Evolutionary conservation across 2,888 invertebrate genomes (phyloP), one percentile per base, ranked within the genome.

Genomic region (Cryptocephalus moraei): DNA sequence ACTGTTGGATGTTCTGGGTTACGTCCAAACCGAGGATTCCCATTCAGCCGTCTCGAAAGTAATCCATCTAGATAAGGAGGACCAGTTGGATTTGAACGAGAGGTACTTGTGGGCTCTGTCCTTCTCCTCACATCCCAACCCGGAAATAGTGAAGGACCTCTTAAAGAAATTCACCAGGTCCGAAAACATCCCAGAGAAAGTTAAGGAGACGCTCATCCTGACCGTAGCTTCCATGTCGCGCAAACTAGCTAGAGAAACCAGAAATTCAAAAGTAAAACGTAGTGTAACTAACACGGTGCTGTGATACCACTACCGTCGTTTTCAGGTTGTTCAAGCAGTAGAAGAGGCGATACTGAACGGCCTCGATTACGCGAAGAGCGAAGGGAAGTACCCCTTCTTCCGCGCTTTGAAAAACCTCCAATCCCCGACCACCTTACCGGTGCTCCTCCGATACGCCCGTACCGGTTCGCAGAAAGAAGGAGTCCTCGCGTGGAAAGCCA

Each of bases 71-170:
- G 70, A 73, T 9, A 73, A 77, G n/a, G 75, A 75, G 33, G 66
- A 71, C 9, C 60, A 67, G 36, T 50, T 58, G n/a, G 73, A 74
- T 10, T 51, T 63, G 0, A 68, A 77, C 32, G 90, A 90, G 62
- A 72, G 86, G 48, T 89, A 88, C 65, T 71, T 90, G 1, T 82
- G 88, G 77, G 79, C 83, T 0, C 64, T 85, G 9, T 83, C 88
- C 0, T 73, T 84, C 41, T 78, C 81, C 1, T 77, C 84, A 0
- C 76, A 83, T 58, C 82, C 86, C 1, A 73, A 77, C 38, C 72
- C 73, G 33, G 76, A 77, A 44, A 67, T 81, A 10, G 68, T 80
- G 52, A 70, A 67, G 41, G 74, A 75, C 49, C 59, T 78, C 8
- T 53, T 76, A 33, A 69, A 62, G 9, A 66, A 71, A 44, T 75